Conservation (phyloP, 2,888 invertebrate species). For the Portevinia maculata region DNA sequence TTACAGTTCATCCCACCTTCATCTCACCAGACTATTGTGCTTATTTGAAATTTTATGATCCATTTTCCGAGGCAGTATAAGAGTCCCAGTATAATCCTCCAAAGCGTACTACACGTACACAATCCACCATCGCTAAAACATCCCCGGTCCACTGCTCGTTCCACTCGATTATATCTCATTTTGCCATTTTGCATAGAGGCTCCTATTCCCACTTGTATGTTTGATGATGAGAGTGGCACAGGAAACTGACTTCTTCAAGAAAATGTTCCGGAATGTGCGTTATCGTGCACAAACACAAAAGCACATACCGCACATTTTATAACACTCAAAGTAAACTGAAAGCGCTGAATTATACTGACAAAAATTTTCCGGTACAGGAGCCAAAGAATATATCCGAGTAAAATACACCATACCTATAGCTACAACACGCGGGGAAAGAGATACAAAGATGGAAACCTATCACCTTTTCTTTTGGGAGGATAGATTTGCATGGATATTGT, state of each 20-base stretch:
- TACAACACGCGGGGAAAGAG: slow-evolving; percentile 6
- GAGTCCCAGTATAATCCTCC: slow-evolving; percentile 28
- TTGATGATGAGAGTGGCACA: slow-evolving; percentile 9
- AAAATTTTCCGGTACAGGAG: slow-evolving; percentile 22
- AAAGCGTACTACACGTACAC: slow-evolving; percentile 26
- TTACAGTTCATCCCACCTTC: slow-evolving; percentile 20
- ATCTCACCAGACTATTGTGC: slow-evolving; percentile 30
- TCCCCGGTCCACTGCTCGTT: slow-evolving; percentile 11
- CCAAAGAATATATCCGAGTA: slow-evolving; percentile 24
- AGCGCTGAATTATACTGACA: slow-evolving; percentile 36
- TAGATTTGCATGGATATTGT: slow-evolving; percentile 64
- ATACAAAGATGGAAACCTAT: slow-evolving; percentile 42
- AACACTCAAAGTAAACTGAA: slow-evolving; percentile 38
- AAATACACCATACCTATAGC: neutral
- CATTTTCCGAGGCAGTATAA: slow-evolving; percentile 26
- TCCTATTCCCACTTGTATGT: slow-evolving; percentile 55
- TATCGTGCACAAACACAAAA: slow-evolving; percentile 41
- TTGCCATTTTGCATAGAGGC: slow-evolving; percentile 28
- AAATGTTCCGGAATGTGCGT: slow-evolving; percentile 46
- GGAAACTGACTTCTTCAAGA: slow-evolving; percentile 24
- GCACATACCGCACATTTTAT: slow-evolving; percentile 32
- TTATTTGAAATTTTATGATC: slow-evolving; percentile 47
- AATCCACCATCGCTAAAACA: slow-evolving; percentile 23
- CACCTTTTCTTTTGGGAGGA: slow-evolving; percentile 13
- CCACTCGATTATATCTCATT: slow-evolving; percentile 45